These are phyloP conservation scores for Allophyes oxyacanthae DNA, from an alignment of 2,888 invertebrate genomes.

Conservation along the genomic window DNA sequence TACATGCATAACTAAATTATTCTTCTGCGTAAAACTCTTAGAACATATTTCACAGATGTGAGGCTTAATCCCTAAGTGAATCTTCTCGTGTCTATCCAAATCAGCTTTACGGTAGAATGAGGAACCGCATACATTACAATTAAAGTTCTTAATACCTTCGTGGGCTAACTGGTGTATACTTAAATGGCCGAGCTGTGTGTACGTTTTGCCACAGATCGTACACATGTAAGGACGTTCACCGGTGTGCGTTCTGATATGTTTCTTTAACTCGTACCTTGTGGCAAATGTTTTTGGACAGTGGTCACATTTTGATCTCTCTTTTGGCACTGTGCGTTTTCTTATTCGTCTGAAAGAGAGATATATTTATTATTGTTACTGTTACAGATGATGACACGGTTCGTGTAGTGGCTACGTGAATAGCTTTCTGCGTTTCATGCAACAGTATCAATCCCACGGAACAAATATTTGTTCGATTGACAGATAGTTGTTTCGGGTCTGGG, in stretches of 20 bases:
- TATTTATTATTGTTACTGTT: too few relatives aligned
- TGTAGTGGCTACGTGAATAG: too few relatives aligned
- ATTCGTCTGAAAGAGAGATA: slow-evolving; percentile 47
- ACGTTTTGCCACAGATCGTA: slow-evolving; percentile 79
- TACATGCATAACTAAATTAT: slow-evolving; percentile 79
- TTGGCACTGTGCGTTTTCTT: slow-evolving; percentile 56
- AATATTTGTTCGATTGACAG: too few relatives aligned
- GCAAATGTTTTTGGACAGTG: slow-evolving; percentile 75
- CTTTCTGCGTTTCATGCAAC: too few relatives aligned
- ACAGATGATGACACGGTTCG: too few relatives aligned
- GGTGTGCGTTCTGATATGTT: slow-evolving; percentile 76
- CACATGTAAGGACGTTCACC: slow-evolving; percentile 84
- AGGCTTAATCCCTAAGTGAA: slow-evolving; percentile 78
- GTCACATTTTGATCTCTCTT: slow-evolving; percentile 69
- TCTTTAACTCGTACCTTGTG: slow-evolving; percentile 76
- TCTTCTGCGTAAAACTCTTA: slow-evolving; percentile 80
- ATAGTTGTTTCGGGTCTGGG: too few relatives aligned
- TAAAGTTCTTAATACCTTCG: slow-evolving; percentile 77
- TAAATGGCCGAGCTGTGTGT: slow-evolving; percentile 79
- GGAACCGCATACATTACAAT: slow-evolving; percentile 73
- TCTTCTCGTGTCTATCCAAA: slow-evolving; percentile 78
- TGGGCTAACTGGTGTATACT: slow-evolving; percentile 78
- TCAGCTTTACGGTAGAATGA: slow-evolving; percentile 81
- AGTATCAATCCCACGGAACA: too few relatives aligned
- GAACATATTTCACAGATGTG: slow-evolving; percentile 78